Evolutionary conservation across 2,113 vertebrate species (phyloP), one percentile per base, ranked within the genome.

Genomic region (Malaclemys terrapin): DNA sequence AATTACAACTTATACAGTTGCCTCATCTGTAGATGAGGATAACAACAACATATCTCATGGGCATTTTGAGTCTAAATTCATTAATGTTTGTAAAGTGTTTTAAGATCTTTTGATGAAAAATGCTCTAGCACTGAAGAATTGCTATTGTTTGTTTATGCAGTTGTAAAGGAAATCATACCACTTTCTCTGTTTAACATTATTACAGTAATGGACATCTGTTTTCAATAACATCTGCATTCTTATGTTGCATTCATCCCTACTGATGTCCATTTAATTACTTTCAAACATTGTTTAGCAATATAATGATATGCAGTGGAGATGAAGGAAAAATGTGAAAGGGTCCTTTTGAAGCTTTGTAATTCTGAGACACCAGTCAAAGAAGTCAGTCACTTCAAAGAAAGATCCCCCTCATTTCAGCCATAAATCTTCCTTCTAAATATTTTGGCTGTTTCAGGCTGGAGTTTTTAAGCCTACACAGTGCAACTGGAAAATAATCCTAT

Each of bases 341-440:
- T 84, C 81, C 89, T 91, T 97, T 95, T 95, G 96, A 96, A 96
- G 88, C 84, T 59, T 90, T 93, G 90, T 95, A 90, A 91, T 96
- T 97, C 94, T 93, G 87, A 94, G 89, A 62, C 76, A 49, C 49
- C 0, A 19, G 88, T 97, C 96, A 97, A 96, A 97, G 93, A 83
- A 97, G 90, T 96, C 93, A 95, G 81, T 93, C 10, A 69, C 93
- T 98, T 97, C 96, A 98, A 98, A 97, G 97, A 72, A 87, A 31
- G 53, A 6, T 27, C 38, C 59, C 62, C 20, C 47, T 53, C 20
- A 38, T 94, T 81, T 88, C 85, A 92, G 86, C 90, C 84, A 86
- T 97, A 97, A 97, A 94, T 96, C 96, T 97, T 96, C 45, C 90
- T 96, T 93, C 57, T 95, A 95, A 98, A 95, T 97, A 91, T 97